These are phyloP conservation scores for Lasioglossum malachurum DNA, from an alignment of 2,888 invertebrate genomes.

Conservation along the genomic window DNA sequence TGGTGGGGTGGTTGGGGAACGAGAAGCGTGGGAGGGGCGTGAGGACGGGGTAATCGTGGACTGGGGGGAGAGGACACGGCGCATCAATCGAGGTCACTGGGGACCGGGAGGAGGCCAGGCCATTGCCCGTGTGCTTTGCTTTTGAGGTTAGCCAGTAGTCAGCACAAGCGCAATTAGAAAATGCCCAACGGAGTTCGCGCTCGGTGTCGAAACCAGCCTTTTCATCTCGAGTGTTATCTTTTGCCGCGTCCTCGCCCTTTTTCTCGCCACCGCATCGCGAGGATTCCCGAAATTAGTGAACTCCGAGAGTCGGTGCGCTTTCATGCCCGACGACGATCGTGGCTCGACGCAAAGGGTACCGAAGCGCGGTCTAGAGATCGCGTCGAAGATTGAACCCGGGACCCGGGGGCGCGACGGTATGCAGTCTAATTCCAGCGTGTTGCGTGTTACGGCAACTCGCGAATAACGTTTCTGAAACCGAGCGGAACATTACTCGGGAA, in stretches of 20 bases:
- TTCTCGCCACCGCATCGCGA: background rate
- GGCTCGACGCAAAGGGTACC: background rate
- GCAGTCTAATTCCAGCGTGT: background rate
- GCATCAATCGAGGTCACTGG: conserved; percentile 84
- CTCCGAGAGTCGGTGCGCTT: background rate
- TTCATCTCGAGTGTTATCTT: background rate
- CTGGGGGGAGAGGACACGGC: conserved; percentile 72
- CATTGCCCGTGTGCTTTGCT: conserved; percentile 84
- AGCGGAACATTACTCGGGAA: background rate
- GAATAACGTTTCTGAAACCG: background rate
- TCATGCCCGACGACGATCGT: background rate
- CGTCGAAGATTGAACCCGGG: background rate
- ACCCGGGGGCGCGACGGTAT: background rate
- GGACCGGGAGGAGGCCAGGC: conserved; percentile 84
- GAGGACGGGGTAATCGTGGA: conserved; percentile 58
- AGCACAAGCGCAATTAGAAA: conserved; percentile 79
- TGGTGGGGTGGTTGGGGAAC: conserved; percentile 6
- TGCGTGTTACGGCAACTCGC: background rate
- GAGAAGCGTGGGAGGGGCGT: conserved; percentile 34
- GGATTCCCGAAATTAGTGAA: background rate
- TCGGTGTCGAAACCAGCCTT: conserved; percentile 56
- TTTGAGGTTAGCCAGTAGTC: conserved; percentile 82
- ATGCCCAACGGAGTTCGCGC: conserved; percentile 67
- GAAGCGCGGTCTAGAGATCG: background rate
- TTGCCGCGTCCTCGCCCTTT: conserved; percentile 15